phyloP scores from a whole-genome alignment of 2,888 invertebrate genomes.

The Mayetiola destructor region DNA sequence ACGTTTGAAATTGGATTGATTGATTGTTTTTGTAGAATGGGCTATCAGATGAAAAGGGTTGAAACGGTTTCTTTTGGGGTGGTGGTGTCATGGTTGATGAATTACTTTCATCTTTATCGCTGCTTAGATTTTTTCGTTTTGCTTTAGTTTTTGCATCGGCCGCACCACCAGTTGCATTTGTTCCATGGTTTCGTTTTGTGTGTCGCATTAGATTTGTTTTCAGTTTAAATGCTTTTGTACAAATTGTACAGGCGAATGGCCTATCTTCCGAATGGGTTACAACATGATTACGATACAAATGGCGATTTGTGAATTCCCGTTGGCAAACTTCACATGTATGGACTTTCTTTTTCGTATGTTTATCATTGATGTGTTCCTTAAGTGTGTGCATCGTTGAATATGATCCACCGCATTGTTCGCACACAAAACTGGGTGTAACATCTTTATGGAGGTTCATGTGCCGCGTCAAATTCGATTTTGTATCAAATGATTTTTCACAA shows the following conservation, averaged over 20 bases:
- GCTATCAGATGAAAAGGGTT: slow-evolving; percentile 14
- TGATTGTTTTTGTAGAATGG: slow-evolving; percentile 8
- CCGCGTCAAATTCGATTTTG: slow-evolving; percentile 34
- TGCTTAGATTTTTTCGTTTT: background rate
- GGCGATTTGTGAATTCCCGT: slow-evolving; percentile 32
- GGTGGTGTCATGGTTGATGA: slow-evolving; percentile 12
- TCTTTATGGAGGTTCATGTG: slow-evolving; percentile 35
- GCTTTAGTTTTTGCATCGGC: background rate
- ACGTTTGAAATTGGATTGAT: background rate
- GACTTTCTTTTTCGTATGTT: slow-evolving; percentile 32
- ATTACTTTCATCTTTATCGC: slow-evolving; percentile 6
- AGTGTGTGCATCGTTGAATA: slow-evolving; percentile 35
- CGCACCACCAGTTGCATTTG: slow-evolving; percentile 25
- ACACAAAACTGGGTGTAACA: slow-evolving; percentile 34
- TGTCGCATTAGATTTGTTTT: slow-evolving; percentile 35
- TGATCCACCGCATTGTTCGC: slow-evolving; percentile 33
- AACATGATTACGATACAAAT: slow-evolving; percentile 32
- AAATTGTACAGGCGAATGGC: slow-evolving; percentile 32
- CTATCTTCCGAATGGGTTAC: slow-evolving; percentile 35
- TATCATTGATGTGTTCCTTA: slow-evolving; percentile 34
- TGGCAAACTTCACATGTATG: slow-evolving; percentile 34
- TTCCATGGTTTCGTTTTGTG: slow-evolving; percentile 32
- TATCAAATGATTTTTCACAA: slow-evolving; percentile 34
- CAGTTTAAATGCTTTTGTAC: slow-evolving; percentile 35
- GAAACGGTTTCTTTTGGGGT: slow-evolving; percentile 12